These are phyloP conservation scores for Bicyclus anynana DNA, from an alignment of 1,140 invertebrate species.

Conservation along the genomic window DNA sequence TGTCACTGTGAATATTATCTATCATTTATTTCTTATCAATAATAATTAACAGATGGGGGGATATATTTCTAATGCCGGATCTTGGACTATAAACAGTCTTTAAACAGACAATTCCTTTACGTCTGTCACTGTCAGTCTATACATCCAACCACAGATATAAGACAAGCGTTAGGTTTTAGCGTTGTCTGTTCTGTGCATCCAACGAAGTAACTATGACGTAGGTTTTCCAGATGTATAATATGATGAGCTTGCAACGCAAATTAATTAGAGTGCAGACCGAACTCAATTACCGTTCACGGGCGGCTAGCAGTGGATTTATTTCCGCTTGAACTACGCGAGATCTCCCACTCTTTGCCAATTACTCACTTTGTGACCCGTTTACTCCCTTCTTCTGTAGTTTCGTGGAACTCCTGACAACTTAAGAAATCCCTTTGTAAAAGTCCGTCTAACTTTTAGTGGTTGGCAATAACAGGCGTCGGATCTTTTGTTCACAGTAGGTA, in stretches of 20 bases:
- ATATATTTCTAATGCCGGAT: too few species aligned
- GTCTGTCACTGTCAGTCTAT: not conserved
- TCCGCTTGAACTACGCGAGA: conserved; percentile 34
- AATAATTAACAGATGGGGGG: too few species aligned
- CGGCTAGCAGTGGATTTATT: conserved; percentile 35
- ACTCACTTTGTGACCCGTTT: conserved; percentile 19
- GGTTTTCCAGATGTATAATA: conserved; percentile 20
- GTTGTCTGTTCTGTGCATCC: too few species aligned
- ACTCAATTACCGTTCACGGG: conserved; percentile 40
- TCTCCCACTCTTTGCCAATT: conserved; percentile 41
- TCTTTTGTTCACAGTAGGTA: not conserved
- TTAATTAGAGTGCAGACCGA: conserved; percentile 43
- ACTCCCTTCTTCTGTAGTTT: conserved; percentile 2
- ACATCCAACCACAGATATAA: too few species aligned
- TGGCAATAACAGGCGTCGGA: not conserved
- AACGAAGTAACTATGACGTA: conserved; percentile 3
- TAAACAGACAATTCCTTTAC: too few species aligned
- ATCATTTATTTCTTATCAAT: too few species aligned
- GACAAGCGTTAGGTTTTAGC: too few species aligned
- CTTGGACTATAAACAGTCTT: too few species aligned
- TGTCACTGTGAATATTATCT: too few species aligned
- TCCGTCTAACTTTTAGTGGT: not conserved
- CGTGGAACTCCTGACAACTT: not conserved
- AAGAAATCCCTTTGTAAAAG: not conserved
- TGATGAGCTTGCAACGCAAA: conserved; percentile 28